Percentiles rank a stretch among this genome's conserved stretches.
These are phyloP conservation scores for Wiebesia pumilae DNA, from an alignment of 1,140 invertebrate genomes.

Conservation along the genomic window DNA sequence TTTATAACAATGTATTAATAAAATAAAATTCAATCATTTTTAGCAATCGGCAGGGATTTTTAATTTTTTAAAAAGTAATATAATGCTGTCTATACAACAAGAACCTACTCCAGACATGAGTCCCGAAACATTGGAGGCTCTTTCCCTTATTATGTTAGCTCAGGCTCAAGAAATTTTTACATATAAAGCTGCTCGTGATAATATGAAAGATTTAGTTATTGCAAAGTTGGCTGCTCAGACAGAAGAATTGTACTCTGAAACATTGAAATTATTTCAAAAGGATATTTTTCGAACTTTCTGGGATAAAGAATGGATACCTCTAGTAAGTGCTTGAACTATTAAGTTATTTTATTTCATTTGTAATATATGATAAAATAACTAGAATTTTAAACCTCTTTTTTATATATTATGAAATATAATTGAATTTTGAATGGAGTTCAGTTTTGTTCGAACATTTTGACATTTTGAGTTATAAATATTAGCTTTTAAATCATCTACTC, in stretches of 20 bases:
- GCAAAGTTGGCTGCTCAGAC: conserved; percentile 94
- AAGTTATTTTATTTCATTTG: too few relatives aligned
- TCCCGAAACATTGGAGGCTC: conserved; percentile 91
- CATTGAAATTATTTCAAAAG: conserved; percentile 90
- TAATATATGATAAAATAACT: too few relatives aligned
- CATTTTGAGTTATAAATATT: too few relatives aligned
- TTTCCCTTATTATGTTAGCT: conserved; percentile 94
- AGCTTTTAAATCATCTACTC: too few relatives aligned
- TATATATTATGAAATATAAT: too few relatives aligned
- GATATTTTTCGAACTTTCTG: conserved; percentile 89
- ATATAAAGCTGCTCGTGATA: conserved; percentile 93
- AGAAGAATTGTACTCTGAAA: conserved; percentile 95
- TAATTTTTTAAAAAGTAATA: conserved; percentile 88
- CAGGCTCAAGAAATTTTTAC: conserved; percentile 99
- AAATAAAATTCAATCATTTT: conserved; percentile 51
- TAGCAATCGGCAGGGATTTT: conserved; percentile 95
- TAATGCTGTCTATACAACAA: conserved; percentile 90
- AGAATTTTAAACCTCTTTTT: too few relatives aligned
- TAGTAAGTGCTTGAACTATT: conserved; percentile 72
- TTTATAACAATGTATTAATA: too few relatives aligned
- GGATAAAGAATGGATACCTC: conserved; percentile 91
- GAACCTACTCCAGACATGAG: conserved; percentile 96
- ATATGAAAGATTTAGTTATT: conserved; percentile 94
- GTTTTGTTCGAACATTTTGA: too few relatives aligned
- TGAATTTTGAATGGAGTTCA: too few relatives aligned